Evolutionary conservation across 2,888 invertebrate species (phyloP), one percentile per base, ranked within the genome.

Genomic region (Eupithecia vulgata): DNA sequence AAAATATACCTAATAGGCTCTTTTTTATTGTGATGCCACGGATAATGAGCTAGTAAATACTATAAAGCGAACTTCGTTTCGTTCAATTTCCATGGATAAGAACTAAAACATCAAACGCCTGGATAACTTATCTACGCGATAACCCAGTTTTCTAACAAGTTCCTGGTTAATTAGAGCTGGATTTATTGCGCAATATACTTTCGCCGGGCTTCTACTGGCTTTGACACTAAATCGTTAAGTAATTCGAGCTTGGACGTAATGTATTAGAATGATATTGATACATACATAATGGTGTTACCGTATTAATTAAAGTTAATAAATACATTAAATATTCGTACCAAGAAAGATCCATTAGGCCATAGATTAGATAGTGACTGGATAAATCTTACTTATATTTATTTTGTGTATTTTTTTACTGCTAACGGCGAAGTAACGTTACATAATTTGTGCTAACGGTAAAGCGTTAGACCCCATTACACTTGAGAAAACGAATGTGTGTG

Each of bases 131-230:
- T 62, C 34, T 12, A 62, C 15, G n/a, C 25, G 12, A 45, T 70
- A 68, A 34, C 17, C 35, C 45, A 48, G 61, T 30, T 67, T 71
- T 76, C 69, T 68, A 71, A 65, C 73, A 69, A 81, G 77, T 85
- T 83, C 82, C 84, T 83, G 81, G 73, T 81, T 82, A 81, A 82
- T 80, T 79, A 78, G 77, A 75, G 42, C 72, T 75, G 78, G 73
- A 59, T 67, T 65, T 69, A 80, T 89, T 90, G 85, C 85, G 82
- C 82, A 88, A 88, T 79, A 21, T 80, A 81, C 89, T 90, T 88
- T 89, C 89, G 84, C 86, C 78, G 73, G 80, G 86, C 86, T 89
- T 88, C 87, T 86, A 85, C 82, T 74, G 73, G 73, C 61, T 45
- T 70, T 74, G 82, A 82, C 83, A 81, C 83, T 77, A 78, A 77